Evolutionary conservation across 23 tunicate genomes (phyloP).

Genomic region (Diplosoma virens): DNA sequence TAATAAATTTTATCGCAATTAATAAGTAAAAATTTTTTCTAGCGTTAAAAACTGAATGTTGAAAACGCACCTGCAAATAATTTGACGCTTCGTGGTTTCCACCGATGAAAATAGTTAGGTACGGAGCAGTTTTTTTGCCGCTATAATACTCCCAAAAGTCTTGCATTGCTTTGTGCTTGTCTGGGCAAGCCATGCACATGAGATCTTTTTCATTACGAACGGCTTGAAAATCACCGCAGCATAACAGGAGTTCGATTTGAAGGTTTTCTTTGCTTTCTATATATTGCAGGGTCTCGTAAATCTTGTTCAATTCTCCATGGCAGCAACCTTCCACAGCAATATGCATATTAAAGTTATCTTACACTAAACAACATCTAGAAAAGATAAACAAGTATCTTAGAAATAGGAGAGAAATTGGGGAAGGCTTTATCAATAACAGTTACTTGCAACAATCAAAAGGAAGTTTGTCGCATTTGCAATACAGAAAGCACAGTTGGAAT

Average conservation of each 20-base stretch:
- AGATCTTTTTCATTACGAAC: slow-evolving; percentile 86
- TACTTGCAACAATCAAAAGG: no score
- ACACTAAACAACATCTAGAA: no score
- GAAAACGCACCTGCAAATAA: slow-evolving; percentile 64
- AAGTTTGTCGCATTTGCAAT: no score
- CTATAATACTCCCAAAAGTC: slow-evolving; percentile 94
- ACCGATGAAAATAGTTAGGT: slow-evolving; percentile 93
- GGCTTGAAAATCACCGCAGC: slow-evolving; percentile 98
- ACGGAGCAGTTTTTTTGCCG: slow-evolving; percentile 84
- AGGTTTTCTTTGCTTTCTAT: slow-evolving; percentile 72
- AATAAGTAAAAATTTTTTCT: no score
- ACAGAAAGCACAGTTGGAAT: no score
- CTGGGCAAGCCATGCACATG: slow-evolving; percentile 87
- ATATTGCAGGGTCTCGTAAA: slow-evolving; percentile 84
- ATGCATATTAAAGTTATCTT: slow-evolving; percentile 55
- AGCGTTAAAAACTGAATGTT: background rate
- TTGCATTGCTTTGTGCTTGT: slow-evolving; percentile 90
- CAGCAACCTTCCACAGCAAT: slow-evolving; percentile 97
- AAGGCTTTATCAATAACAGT: no score
- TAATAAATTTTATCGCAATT: no score
- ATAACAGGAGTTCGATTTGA: slow-evolving; percentile 76
- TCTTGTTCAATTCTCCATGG: slow-evolving; percentile 91
- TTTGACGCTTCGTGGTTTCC: slow-evolving; percentile 99
- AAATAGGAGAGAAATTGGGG: no score
- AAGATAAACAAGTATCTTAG: no score